Evolutionary conservation across 2,113 vertebrate species (phyloP).

Genomic region (Coryphaenoides rupestris): DNA sequence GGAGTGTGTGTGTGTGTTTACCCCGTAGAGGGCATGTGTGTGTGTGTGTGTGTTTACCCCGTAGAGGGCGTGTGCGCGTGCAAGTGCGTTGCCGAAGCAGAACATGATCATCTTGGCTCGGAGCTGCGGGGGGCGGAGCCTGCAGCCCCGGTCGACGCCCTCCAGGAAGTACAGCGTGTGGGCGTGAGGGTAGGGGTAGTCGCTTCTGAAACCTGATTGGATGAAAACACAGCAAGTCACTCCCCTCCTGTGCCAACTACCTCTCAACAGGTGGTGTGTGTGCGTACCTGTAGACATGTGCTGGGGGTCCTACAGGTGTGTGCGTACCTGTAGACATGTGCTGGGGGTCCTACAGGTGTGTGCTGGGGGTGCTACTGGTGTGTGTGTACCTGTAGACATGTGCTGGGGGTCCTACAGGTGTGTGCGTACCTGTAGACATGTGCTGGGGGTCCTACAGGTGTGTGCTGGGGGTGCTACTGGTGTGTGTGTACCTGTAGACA

Average conservation of each 20-base stretch:
- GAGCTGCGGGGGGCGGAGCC: slow-evolving; percentile 76
- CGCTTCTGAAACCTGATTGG: slow-evolving; percentile 76
- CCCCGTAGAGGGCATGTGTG: too few relatives aligned
- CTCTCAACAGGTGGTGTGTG: too few relatives aligned
- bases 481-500: too few relatives aligned
- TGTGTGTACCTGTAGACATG: slow-evolving; percentile 63
- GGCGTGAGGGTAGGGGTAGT: slow-evolving; percentile 78
- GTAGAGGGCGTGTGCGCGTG: slow-evolving; percentile 72
- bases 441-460: slow-evolving; percentile 55
- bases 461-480: slow-evolving; percentile 68
- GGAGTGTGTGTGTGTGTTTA: too few relatives aligned
- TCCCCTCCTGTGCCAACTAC: too few relatives aligned
- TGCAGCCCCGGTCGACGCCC: slow-evolving; percentile 36
- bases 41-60: too few relatives aligned
- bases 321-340: too few relatives aligned
- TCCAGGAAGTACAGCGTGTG: slow-evolving; percentile 83
- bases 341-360: too few relatives aligned
- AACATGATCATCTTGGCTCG: slow-evolving; percentile 87
- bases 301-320: too few relatives aligned
- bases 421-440: slow-evolving; percentile 63
- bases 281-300: background rate
- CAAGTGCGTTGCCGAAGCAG: slow-evolving; percentile 81
- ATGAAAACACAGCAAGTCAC: background rate
- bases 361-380: too few relatives aligned
- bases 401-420: slow-evolving; percentile 53